Evolutionary conservation across 2,888 invertebrate species (phyloP), one percentile per base, ranked within the genome.

Genomic region (Meiosimyza decipiens): DNA sequence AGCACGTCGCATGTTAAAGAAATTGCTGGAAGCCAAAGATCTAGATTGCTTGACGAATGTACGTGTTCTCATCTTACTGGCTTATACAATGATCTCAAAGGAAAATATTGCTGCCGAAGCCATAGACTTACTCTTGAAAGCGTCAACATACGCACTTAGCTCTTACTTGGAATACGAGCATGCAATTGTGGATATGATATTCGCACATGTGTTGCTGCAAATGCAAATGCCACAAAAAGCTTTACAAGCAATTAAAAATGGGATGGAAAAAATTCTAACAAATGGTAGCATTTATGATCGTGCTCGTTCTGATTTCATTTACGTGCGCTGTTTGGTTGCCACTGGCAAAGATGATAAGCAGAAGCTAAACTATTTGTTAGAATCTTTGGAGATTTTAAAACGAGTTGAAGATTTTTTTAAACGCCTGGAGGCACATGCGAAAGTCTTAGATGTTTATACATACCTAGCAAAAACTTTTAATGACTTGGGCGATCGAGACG

Each of bases 231-330:
- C 94, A 0, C 90, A 91, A 75, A 94, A 95, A 84, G 95, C 95
- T 0, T 85, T 94, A 71, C 88, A 89, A 75, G 88, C 94, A 13
- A 89, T 94, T 0, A 91, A 93, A 77, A 90, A 91, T 84, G 90
- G 92, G 71, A 89, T 95, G 80, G 90, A 93, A 9, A 89, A 90
- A 49, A 89, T 95, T 64, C 90, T 95, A 84, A 91, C 94, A 1
- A 94, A 96, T 82, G 96, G 96, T 1, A 93, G 94, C 16, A 89
- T 91, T 28, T 94, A 92, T 80, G 96, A 97, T 84, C 91, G 92
- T 81, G 95, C 93, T 1, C 91, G 94, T 87, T 92, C 91, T 0
- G 84, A 92, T 81, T 89, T 95, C 73, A 87, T 95, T 15, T 93
- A 94, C 80, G 92, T 93, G 0, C 94, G 94, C 82, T 95, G 95